phyloP scores from a whole-genome alignment of 2,888 invertebrate species.

The Chymomyza caudatula region DNA sequence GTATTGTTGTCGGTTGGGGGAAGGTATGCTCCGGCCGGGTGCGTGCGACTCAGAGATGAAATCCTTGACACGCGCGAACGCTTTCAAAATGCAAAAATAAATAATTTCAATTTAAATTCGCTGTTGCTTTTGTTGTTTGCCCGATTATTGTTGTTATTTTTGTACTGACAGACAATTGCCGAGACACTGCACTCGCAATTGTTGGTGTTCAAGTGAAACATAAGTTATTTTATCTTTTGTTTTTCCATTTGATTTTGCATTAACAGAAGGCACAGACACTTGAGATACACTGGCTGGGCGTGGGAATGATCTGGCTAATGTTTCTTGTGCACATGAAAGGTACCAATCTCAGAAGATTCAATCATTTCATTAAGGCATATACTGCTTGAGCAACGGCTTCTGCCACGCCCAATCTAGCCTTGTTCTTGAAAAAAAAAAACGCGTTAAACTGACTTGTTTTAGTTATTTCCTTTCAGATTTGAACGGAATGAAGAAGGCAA shows the following conservation, averaged over 20 bases:
- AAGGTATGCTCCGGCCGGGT: neutral
- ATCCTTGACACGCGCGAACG: constrained; percentile 70
- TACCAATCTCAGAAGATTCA: neutral
- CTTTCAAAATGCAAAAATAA: constrained; percentile 72
- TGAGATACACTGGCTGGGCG: neutral
- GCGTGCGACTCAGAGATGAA: constrained; percentile 53
- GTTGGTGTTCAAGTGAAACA: constrained; percentile 51
- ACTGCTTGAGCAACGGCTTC: too few species aligned
- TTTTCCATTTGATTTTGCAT: constrained; percentile 45
- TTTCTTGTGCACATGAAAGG: neutral
- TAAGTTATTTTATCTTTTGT: constrained; percentile 54
- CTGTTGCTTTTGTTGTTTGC: constrained; percentile 42
- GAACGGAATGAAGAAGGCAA: too few species aligned
- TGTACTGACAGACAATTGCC: constrained; percentile 37
- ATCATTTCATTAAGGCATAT: too few species aligned
- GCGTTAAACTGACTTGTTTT: too few species aligned
- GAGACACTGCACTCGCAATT: constrained; percentile 36
- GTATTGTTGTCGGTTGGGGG: neutral
- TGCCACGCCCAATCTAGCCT: too few species aligned
- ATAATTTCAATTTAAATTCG: constrained; percentile 74
- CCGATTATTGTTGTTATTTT: constrained; percentile 12
- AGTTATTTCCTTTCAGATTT: too few species aligned
- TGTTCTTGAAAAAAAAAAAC: too few species aligned
- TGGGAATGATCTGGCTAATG: constrained; percentile 3
- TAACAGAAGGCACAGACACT: neutral